Conservation (phyloP, 2,888 invertebrate species). For the Linnaemya tessellans region DNA sequence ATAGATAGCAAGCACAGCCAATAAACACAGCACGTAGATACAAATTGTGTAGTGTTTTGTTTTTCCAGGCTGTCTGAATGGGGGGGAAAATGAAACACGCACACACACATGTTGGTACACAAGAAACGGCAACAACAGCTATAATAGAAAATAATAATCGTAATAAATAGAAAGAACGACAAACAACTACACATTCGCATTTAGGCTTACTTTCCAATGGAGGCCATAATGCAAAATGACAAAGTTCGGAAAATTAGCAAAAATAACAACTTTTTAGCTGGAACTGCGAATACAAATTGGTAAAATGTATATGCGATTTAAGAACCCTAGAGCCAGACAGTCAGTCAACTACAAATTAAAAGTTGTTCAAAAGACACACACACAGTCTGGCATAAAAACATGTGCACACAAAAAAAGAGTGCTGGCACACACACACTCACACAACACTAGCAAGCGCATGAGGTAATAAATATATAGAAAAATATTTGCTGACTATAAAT, state of each 20-base stretch:
- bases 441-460: neutral
- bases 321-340: slow-evolving; percentile 34
- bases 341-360: slow-evolving; percentile 43
- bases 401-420: too few species aligned
- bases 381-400: neutral
- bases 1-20: slow-evolving; percentile 42
- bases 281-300: slow-evolving; percentile 52
- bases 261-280: slow-evolving; percentile 8
- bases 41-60: slow-evolving; percentile 6
- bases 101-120: neutral
- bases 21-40: slow-evolving; percentile 56
- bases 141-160: slow-evolving; percentile 55
- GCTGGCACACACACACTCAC: neutral
- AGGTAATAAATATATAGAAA: slow-evolving; percentile 2
- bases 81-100: neutral
- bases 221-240: slow-evolving; percentile 43
- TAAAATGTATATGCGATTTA: slow-evolving; percentile 40
- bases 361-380: slow-evolving; percentile 14
- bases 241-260: slow-evolving; percentile 66
- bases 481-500: slow-evolving; percentile 11
- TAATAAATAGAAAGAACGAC: slow-evolving; percentile 19
- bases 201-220: slow-evolving; percentile 32
- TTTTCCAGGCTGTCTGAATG: slow-evolving; percentile 46
- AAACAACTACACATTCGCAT: neutral
- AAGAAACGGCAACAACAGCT: neutral